These are phyloP conservation scores for Brachionus sp. DNA, from an alignment of 1,140 invertebrate species.

Conservation along the genomic window DNA sequence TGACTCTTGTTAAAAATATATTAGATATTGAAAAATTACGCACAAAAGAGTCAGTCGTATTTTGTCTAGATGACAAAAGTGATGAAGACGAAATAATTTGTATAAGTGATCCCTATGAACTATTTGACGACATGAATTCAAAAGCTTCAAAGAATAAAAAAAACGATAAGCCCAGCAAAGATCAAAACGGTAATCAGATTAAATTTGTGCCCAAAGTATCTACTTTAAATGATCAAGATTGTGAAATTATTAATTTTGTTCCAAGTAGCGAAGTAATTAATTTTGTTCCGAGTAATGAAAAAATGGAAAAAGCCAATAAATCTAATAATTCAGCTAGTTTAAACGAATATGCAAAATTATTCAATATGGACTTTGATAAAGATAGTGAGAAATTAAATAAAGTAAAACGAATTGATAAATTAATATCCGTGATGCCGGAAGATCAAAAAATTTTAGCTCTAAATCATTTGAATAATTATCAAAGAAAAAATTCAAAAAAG, in stretches of 20 bases:
- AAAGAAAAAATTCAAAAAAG: not conserved
- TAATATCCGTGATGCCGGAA: conserved; percentile 33
- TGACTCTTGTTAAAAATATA: not conserved
- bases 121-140: not conserved
- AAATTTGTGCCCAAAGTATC: not conserved
- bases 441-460: conserved; percentile 12
- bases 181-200: not conserved
- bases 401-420: conserved; percentile 28
- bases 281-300: not conserved
- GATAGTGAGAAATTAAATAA: conserved; percentile 28
- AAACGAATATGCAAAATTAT: conserved; percentile 26
- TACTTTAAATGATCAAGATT: not conserved
- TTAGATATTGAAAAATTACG: not conserved
- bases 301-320: not conserved
- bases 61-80: not conserved
- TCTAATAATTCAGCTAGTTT: not conserved
- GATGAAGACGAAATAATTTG: not conserved
- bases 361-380: conserved; percentile 17
- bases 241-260: conserved; percentile 6
- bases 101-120: conserved; percentile 1
- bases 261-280: not conserved
- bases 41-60: not conserved
- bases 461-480: conserved; percentile 20
- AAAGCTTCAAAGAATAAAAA: not conserved
- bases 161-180: not conserved